Evolutionary conservation across 1,140 invertebrate species (phyloP), one percentile per base, ranked within the genome.

Genomic region (Cydia fagiglandana): DNA sequence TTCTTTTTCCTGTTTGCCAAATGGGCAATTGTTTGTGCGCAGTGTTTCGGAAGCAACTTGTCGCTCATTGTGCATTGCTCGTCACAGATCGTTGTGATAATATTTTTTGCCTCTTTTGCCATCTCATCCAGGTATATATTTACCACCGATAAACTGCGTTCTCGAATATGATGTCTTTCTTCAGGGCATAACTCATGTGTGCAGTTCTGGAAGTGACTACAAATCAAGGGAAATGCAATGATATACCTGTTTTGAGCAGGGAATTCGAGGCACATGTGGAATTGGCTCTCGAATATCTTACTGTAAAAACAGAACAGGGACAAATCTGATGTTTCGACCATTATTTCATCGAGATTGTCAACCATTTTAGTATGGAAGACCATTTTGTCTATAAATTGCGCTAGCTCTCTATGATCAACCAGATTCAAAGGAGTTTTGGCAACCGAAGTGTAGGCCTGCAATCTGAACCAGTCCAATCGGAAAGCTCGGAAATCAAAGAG

Each of bases 51-150:
- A 74, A 99, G 92, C 6, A 99, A 91, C 90, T 97, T 97, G 85
- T 99, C 98, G 85, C 97, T 97, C 95, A 99, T 96, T 76, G 96
- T 97, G 84, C 98, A 98, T 84, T 99, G 98, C 85, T 99, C 98
- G 93, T 99, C 98, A 94, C 98, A 99, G 86, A 99, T 99, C 2
- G 98, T 98, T 1, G 98, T 99, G 28, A 99, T 99, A 50, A 99
- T 99, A 91, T 99, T 99, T 91, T 99, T 99, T 0, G 98, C 98
- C 93, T 99, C 98, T 93, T 99, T 99, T 0, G 98, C 98, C 97
- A 99, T 99, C 94, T 99, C 98, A 89, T 99, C 98, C 38, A 99
- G 93, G 90, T 98, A 99, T 94, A 98, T 97, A 87, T 99, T 99
- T 0, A 99, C 98, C 68, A 99, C 98, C 76, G 98, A 99, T 5